A percentile compares a stretch with the other conserved stretches of the same genome.
phyloP scores from a whole-genome alignment of 2,113 vertebrate species.

The Lutjanus erythropterus region DNA sequence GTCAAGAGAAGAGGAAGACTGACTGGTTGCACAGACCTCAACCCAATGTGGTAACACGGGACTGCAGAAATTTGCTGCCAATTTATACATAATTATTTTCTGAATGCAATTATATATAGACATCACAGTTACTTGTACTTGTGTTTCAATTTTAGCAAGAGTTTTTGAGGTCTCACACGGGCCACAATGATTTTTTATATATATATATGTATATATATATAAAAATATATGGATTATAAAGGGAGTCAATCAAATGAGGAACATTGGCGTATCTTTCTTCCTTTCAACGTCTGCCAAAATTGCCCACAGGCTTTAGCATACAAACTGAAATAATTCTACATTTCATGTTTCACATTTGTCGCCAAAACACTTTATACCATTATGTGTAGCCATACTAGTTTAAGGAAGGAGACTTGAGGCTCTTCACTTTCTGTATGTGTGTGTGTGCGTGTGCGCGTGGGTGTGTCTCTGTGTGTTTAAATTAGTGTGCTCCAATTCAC shows the following conservation, averaged over 20 bases:
- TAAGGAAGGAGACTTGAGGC: constrained; percentile 19
- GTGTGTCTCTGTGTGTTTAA: constrained; percentile 23
- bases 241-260: constrained; percentile 62
- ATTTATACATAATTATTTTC: constrained; percentile 81
- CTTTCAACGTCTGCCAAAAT: constrained; percentile 57
- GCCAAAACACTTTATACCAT: constrained; percentile 47
- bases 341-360: constrained; percentile 58
- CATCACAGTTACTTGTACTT: constrained; percentile 66
- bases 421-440: constrained; percentile 26
- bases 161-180: constrained; percentile 61
- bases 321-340: constrained; percentile 38
- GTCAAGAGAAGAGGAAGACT: constrained; percentile 74
- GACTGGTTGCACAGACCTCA: constrained; percentile 83
- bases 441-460: neutral
- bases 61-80: constrained; percentile 86
- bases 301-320: constrained; percentile 25
- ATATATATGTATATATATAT: constrained; percentile 47
- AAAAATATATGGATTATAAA: constrained; percentile 63
- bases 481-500: constrained; percentile 24
- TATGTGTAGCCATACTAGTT: constrained; percentile 21
- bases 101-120: constrained; percentile 80
- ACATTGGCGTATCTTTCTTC: constrained; percentile 58
- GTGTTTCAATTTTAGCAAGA: constrained; percentile 65
- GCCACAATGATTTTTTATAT: constrained; percentile 47
- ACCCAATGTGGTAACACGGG: constrained; percentile 74